Evolutionary conservation across 2,797 vertebrate genomes (phyloP), one percentile per base, ranked within the genome.

Genomic region (Thaleichthys pacificus): DNA sequence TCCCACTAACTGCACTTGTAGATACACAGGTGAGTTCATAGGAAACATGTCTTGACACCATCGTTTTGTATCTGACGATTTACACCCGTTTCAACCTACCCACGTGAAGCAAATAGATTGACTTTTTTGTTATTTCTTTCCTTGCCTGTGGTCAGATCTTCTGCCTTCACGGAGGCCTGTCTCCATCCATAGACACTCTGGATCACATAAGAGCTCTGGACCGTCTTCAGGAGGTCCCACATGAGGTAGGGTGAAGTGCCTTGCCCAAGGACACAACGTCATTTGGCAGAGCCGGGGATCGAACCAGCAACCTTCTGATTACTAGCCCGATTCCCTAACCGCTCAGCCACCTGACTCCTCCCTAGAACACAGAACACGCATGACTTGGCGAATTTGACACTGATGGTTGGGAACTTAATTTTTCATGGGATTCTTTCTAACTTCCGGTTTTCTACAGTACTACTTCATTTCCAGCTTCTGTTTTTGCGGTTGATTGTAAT

Each of bases 201-300:
- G 96, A 98, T 93, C 96, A 98, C 90, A 98, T 98, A 92, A 93
- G 96, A 92, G 96, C 96, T 79, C 95, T 97, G 81, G 96, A 98
- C 91, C 96, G 96, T 68, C 91, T 97, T 81, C 96, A 98, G 76
- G 96, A 98, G 90, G 96, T 98, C 89, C 96, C 96, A 76, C 96
- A 98, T 82, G 96, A 98, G 96, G 96, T 97, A 24, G 24, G 24
- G 24, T 24, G 24, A 24, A 24, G 24, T 24, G 24, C 24, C 24
- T 24, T 24, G 24, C 24, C 24, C 1, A 1, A 1, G 24, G 24
- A 24, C 2, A 1, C 1, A 24, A 24, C 24, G 24, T 24, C 24
- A 24, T 24, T 24, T 24, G 1, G 24, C 24, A 24, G 24, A 24
- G 24, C 24, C 24, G 24, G 24, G 24, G 24, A 24, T 24, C 24